Percentiles rank a stretch among this genome's conserved stretches.
These are phyloP conservation scores for Seira sanloemensis DNA, from an alignment of 2,888 invertebrate genomes.

Conservation along the genomic window DNA sequence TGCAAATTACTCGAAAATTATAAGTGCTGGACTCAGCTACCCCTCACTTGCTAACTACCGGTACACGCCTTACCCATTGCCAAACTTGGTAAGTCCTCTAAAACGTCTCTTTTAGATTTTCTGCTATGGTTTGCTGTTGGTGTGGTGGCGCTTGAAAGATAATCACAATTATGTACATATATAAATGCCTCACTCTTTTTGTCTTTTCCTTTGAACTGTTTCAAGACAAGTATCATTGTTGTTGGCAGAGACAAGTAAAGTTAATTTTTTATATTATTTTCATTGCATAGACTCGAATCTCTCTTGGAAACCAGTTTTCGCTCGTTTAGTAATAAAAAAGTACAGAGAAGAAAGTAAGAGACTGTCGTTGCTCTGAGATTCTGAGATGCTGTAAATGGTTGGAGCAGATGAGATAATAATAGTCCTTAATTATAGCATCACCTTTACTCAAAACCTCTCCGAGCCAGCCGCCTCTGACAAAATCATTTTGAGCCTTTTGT, in stretches of 20 bases:
- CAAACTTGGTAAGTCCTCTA: slow-evolving; percentile 71
- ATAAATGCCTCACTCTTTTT: neutral
- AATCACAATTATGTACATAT: slow-evolving; percentile 11
- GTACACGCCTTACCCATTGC: slow-evolving; percentile 73
- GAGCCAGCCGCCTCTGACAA: no score
- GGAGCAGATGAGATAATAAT: no score
- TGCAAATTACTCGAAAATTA: slow-evolving; percentile 71
- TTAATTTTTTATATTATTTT: neutral
- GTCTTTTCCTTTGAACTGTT: neutral
- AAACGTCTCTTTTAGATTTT: neutral
- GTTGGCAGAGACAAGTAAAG: neutral
- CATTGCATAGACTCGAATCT: no score
- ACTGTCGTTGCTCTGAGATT: no score
- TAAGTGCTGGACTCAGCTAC: slow-evolving; percentile 72
- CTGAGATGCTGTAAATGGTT: no score
- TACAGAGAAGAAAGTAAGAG: no score
- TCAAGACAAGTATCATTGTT: neutral
- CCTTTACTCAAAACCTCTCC: no score
- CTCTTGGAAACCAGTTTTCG: no score
- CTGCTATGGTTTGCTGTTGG: neutral
- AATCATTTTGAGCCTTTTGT: no score
- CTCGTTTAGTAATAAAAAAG: no score
- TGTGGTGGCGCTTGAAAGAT: neutral
- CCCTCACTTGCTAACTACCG: slow-evolving; percentile 73
- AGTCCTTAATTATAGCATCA: no score